phyloP scores from a whole-genome alignment of 2,888 invertebrate species.

The Gymnosoma rotundatum region DNA sequence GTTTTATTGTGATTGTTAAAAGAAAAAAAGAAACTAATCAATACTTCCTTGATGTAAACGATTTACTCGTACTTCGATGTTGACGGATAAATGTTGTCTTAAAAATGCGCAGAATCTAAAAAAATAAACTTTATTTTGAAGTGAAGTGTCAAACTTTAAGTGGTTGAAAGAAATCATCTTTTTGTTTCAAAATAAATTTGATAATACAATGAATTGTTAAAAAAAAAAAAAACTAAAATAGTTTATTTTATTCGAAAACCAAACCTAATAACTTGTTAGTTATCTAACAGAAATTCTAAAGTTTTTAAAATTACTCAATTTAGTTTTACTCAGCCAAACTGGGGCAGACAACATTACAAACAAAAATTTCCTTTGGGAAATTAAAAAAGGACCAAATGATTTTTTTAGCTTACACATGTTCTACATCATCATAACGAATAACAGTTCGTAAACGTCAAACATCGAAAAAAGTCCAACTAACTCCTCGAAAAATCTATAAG shows the following conservation, averaged over 20 bases:
- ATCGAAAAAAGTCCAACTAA: slow-evolving; percentile 66
- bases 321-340: too few species aligned
- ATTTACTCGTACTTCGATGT: not conserved
- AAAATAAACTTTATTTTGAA: not conserved
- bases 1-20: slow-evolving; percentile 32
- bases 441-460: slow-evolving; percentile 65
- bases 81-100: not conserved
- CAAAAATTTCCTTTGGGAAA: slow-evolving; percentile 34
- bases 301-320: too few species aligned
- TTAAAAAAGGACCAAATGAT: slow-evolving; percentile 45
- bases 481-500: slow-evolving; percentile 70
- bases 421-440: slow-evolving; percentile 28
- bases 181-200: too few species aligned
- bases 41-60: slow-evolving; percentile 29
- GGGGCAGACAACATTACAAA: too few species aligned
- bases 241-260: too few species aligned
- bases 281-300: too few species aligned
- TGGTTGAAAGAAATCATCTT: too few species aligned
- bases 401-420: slow-evolving; percentile 9
- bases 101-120: slow-evolving; percentile 37
- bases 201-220: too few species aligned
- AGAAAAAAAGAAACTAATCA: slow-evolving; percentile 45
- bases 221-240: too few species aligned
- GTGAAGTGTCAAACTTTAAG: not conserved
- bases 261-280: too few species aligned